Base-by-base conservation (phyloP, 2,113 vertebrate species). In the Plectropomus leopardus region DNA sequence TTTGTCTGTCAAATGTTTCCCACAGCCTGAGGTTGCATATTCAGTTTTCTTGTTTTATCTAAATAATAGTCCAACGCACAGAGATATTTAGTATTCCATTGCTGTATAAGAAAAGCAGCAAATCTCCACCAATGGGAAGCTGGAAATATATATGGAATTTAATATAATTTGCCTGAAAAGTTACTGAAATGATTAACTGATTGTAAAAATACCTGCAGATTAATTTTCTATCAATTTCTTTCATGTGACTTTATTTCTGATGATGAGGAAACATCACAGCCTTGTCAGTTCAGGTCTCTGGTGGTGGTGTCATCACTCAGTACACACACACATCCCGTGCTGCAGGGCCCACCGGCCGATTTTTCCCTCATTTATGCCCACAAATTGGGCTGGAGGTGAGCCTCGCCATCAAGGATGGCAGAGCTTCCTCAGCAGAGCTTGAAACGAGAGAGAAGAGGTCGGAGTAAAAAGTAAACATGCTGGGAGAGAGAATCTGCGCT, bases 201-300 rank as follows among this genome's bases (percentile, higher is more conserved):
- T n/a, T n/a, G n/a, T n/a, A n/a, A n/a, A n/a, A n/a, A n/a, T n/a
- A n/a, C n/a, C n/a, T n/a, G n/a, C n/a, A n/a, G n/a, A n/a, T n/a
- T n/a, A n/a, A n/a, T n/a, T n/a, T n/a, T n/a, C n/a, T n/a, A n/a
- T n/a, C n/a, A n/a, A 36, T 11, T 7, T 50, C 15, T 79, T 68
- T 77, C 48, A 21, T 34, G 64, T 57, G 78, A 81, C 71, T 60
- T 71, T 36, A 74, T 77, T 76, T 44, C 42, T 21, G 23, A 36
- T 81, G 66, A 85, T 78, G 66, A 83, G 74, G 57, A 51, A 26
- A 30, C n/a, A 36, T 17, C 1, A 47, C 61, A 50, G 13, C 60
- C 61, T 28, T 67, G 64, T 32, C 61, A 30, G 2, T 17, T 44
- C 36, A 26, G 28, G 58, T 74, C 57, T 88, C 81, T 7, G 85